Evolutionary conservation across 2,888 invertebrate species (phyloP), one percentile per base, ranked within the genome.

Genomic region (Cheilosia impressa): DNA sequence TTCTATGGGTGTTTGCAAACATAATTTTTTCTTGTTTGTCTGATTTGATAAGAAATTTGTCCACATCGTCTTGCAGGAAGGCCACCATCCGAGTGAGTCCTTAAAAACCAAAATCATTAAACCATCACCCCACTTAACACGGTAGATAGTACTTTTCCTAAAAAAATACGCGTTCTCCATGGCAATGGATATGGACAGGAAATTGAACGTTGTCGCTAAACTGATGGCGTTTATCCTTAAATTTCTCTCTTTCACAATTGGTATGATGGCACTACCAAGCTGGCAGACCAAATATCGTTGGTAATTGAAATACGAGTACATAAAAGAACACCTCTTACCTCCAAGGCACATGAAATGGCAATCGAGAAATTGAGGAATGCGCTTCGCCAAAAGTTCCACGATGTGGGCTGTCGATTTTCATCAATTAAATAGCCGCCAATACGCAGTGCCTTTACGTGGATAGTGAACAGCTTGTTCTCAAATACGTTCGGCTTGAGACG

Each of bases 171-270:
- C 90, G 71, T 89, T 91, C 1, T 88, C 41, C 0, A 88, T 88
- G 38, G 89, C 88, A 22, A 91, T 88, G 1, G 91, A 89, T 0
- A 89, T 88, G 4, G 91, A 82, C 4, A 91, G 82, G 43, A 76
- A 91, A 50, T 89, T 88, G 1, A 90, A 87, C 0, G 89, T 88
- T 10, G 90, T 89, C 6, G 90, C 90, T 68, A 88, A 89, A 19
- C 88, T 89, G 4, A 88, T 88, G 19, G 90, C 89, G 2, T 88
- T 88, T 38, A 38, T 38, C 31, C 9, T 6, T 31, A 31, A 31
- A 13, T 62, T 88, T 78, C 4, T 63, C 0, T 31, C 17, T 50
- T 38, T 38, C 1, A 38, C 38, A 13, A 38, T 38, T 3, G 13
- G 13, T 4, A 38, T 38, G 38, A 38, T 38, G 10, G 38, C 10